Evolutionary conservation across 2,888 invertebrate species (phyloP), one percentile per base, ranked within the genome.

Genomic region (Hirtodrosophila confusa): DNA sequence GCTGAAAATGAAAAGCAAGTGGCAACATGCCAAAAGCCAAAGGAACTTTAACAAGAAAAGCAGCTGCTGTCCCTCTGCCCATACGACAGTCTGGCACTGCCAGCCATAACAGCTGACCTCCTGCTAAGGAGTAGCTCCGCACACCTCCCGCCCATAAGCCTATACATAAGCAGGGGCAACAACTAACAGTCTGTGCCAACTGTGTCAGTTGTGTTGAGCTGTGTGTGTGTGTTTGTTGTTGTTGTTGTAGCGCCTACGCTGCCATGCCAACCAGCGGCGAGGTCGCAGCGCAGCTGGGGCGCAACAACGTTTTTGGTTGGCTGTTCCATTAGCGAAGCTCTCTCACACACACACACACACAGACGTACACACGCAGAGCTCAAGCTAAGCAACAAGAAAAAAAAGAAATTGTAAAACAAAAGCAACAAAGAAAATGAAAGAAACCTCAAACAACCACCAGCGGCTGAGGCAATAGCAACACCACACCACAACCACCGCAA

Each of bases 221-320:
- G 11, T 12, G 31, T 51, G 33, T 50, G 48, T 37, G 27, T 31
- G 47, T 17, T 29, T 31, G 48, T n/a, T 27, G 27, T 47, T 41
- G 45, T 48, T 48, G 50, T 33, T 70, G 65, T 51, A 56, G 78
- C 78, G 62, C 78, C 78, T 80, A 82, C 79, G 66, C 83, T 67
- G 72, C 69, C 80, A 88, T 88, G 74, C 86, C 80, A 85, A 88
- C 86, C 85, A 87, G 87, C 68, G 41, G 54, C 86, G 88, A 84
- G 84, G 86, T 86, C 88, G 78, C 69, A 65, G 60, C 39, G 62
- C 69, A 54, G 63, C 55, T 73, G 77, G 61, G 62, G 44, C 53
- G 62, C 80, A 83, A 77, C 75, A 88, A 86, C 89, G 90, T 75
- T 90, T 90, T 88, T 90, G 90, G 90, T 90, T 90, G 90, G 90